Percentiles rank a stretch among this genome's conserved stretches.
Conservation (phyloP, 2,797 vertebrate species). For the Bradypodion pumilum region DNA sequence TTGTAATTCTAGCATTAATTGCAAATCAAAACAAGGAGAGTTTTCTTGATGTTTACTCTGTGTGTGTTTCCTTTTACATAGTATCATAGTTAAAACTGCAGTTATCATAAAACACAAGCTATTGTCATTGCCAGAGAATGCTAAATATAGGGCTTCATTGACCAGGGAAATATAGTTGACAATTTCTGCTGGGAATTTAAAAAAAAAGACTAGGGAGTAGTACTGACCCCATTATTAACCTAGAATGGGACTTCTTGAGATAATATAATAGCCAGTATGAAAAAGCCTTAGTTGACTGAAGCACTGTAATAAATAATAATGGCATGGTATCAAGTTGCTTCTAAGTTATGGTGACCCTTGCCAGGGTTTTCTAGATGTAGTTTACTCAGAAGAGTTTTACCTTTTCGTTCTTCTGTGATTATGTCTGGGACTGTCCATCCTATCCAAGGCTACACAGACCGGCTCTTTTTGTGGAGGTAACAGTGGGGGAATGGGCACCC, state of each 20-base stretch:
- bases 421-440: too few species aligned
- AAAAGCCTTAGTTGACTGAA: not conserved
- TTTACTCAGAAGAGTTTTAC: too few species aligned
- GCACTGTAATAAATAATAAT: not conserved
- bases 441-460: too few species aligned
- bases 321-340: too few species aligned
- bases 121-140: not conserved
- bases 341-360: too few species aligned
- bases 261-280: not conserved
- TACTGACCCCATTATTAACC: too few species aligned
- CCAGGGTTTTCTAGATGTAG: too few species aligned
- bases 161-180: not conserved
- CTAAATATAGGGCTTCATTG: not conserved
- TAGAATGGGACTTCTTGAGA: not conserved
- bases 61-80: not conserved
- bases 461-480: too few species aligned
- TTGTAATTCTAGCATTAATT: not conserved
- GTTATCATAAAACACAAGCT: not conserved
- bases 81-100: not conserved
- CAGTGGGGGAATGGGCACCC: too few species aligned
- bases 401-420: too few species aligned
- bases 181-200: not conserved
- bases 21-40: not conserved
- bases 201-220: not conserved
- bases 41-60: not conserved